A percentile compares a stretch with the other conserved stretches of the same genome.
Evolutionary conservation across 2,113 vertebrate genomes (phyloP).

Genomic region (Taxidea taxus): DNA sequence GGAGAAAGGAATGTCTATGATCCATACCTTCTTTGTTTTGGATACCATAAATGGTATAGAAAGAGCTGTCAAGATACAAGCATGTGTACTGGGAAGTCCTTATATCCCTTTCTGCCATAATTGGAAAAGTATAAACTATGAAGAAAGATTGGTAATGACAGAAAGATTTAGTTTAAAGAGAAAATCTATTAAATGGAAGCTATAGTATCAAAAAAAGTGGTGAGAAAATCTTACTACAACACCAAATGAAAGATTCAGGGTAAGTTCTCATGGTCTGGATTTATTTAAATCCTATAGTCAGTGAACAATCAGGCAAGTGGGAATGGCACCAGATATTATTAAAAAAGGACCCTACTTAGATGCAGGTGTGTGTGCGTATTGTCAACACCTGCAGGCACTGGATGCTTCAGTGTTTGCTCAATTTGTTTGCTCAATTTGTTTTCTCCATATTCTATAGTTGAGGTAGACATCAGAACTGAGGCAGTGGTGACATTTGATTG

Average conservation of each 20-base stretch:
- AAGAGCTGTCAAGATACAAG: neutral
- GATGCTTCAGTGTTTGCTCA: too few relatives aligned
- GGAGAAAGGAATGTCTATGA: neutral
- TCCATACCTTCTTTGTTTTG: neutral
- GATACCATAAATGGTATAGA: neutral
- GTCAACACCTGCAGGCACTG: neutral
- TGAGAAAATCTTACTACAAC: neutral
- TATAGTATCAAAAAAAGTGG: neutral
- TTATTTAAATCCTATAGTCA: neutral
- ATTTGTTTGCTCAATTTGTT: rapidly evolving
- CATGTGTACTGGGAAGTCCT: neutral
- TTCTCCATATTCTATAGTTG: too few relatives aligned
- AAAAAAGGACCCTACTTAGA: neutral
- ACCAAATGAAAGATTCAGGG: neutral
- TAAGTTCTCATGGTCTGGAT: neutral
- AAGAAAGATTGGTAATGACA: neutral
- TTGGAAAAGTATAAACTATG: neutral
- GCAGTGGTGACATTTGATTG: neutral
- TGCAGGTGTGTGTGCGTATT: too few relatives aligned
- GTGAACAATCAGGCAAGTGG: neutral
- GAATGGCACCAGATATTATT: neutral
- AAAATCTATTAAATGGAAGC: neutral
- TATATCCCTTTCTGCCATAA: neutral
- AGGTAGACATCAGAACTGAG: rapidly evolving
- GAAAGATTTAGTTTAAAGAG: neutral